Conservation (phyloP, 2,797 vertebrate genomes). For the Ctenopoma multispine region DNA sequence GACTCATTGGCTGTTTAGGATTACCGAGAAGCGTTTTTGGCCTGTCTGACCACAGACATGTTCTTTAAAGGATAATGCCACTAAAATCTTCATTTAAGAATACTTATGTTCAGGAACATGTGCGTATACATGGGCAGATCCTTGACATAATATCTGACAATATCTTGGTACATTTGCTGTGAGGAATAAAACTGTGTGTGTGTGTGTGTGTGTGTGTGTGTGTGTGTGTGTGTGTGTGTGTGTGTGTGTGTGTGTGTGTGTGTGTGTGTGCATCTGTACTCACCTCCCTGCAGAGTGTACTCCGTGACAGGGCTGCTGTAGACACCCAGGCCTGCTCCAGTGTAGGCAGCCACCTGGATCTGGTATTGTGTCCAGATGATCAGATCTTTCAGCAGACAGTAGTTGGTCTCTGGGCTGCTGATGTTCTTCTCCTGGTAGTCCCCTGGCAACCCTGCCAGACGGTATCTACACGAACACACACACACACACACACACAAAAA, state of each 20-base stretch:
- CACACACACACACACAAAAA: slow-evolving; percentile 3
- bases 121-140: background rate
- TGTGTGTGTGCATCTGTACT: slow-evolving; percentile 57
- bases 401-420: slow-evolving; percentile 95
- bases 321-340: slow-evolving; percentile 90
- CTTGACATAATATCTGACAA: background rate
- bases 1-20: background rate
- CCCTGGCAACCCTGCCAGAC: slow-evolving; percentile 93
- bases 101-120: background rate
- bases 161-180: background rate
- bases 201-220: background rate
- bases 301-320: slow-evolving; percentile 93
- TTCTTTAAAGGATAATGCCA: background rate
- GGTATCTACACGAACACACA: slow-evolving; percentile 85
- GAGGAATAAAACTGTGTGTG: background rate
- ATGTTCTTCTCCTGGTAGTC: slow-evolving; percentile 96
- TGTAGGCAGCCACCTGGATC: slow-evolving; percentile 97
- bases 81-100: background rate
- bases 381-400: slow-evolving; percentile 94
- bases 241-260: too few species aligned
- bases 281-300: slow-evolving; percentile 97
- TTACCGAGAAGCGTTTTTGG: background rate
- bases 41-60: background rate
- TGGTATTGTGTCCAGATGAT: slow-evolving; percentile 99
- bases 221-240: background rate